Evolutionary conservation across 2,797 vertebrate genomes (phyloP).

Genomic region (Myotis pilosus): DNA sequence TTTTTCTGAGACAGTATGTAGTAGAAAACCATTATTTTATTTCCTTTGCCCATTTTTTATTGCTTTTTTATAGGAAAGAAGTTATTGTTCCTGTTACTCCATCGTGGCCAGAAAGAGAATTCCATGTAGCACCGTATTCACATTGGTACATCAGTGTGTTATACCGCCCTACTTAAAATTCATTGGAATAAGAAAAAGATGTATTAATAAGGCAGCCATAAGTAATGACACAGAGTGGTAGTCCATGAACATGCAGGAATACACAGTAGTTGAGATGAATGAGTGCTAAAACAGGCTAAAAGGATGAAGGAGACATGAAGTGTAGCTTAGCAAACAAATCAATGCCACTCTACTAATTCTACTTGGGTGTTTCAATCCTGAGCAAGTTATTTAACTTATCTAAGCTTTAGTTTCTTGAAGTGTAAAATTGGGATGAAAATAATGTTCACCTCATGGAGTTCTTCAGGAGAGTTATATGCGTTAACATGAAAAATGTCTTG

Average conservation of each 20-base stretch:
- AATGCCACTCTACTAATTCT: neutral
- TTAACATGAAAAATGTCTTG: conserved; percentile 45
- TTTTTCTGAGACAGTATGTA: neutral
- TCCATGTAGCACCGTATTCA: neutral
- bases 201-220: neutral
- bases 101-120: neutral
- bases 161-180: neutral
- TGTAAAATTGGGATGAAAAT: conserved; percentile 55
- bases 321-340: neutral
- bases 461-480: neutral
- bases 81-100: neutral
- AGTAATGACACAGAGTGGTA: neutral
- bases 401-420: conserved; percentile 12
- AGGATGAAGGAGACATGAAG: neutral
- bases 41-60: neutral
- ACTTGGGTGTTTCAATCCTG: neutral
- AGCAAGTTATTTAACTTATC: conserved; percentile 36
- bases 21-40: neutral
- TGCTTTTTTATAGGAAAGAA: neutral
- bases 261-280: neutral
- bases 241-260: neutral
- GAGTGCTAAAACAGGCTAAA: neutral
- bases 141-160: neutral
- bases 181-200: neutral
- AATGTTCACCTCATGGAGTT: neutral